Evolutionary conservation across 2,797 vertebrate species (phyloP).

Genomic region (Ara ararauna): DNA sequence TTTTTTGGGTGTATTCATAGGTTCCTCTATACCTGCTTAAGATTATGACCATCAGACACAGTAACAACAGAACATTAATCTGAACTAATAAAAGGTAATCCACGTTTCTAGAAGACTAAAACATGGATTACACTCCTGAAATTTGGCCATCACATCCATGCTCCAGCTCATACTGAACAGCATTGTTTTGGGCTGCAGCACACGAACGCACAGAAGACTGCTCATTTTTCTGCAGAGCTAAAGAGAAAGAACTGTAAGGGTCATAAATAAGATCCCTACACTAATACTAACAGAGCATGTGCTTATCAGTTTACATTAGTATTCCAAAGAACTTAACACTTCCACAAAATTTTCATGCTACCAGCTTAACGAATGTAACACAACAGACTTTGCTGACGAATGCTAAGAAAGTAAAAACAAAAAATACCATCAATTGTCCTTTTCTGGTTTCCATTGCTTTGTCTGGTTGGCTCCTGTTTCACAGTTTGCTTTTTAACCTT

Average conservation of each 20-base stretch:
- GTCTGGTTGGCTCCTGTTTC: slow-evolving; percentile 77
- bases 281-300: neutral
- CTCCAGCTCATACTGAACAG: neutral
- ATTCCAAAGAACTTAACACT: neutral
- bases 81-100: neutral
- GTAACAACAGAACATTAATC: neutral
- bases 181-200: neutral
- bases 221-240: neutral
- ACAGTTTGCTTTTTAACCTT: slow-evolving; percentile 84
- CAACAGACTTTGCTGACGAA: neutral
- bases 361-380: neutral
- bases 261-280: neutral
- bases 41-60: slow-evolving; percentile 29
- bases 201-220: neutral
- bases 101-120: neutral
- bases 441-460: slow-evolving; percentile 77
- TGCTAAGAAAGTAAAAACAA: neutral
- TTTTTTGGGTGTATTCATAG: slow-evolving; percentile 86
- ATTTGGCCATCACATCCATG: neutral
- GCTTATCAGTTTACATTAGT: neutral
- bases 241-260: neutral
- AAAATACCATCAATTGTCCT: slow-evolving; percentile 76
- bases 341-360: neutral
- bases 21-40: slow-evolving; percentile 70
- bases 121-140: neutral